Evolutionary conservation across 2,113 vertebrate genomes (phyloP), one percentile per base, ranked within the genome.

Genomic region (Microcebus griseorufus): DNA sequence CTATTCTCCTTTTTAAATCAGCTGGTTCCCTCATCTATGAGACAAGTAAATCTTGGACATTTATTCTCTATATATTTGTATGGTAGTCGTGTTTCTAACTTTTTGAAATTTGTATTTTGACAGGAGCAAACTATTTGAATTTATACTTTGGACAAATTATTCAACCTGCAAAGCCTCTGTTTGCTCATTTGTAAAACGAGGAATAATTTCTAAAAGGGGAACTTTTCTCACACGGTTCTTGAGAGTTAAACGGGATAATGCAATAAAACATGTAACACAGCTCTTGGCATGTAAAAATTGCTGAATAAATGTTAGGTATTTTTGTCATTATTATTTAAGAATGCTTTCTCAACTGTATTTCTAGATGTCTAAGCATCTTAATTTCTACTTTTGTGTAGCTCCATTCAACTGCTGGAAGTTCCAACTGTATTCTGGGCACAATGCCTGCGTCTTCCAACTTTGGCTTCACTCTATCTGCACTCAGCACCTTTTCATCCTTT

Each of bases 401-500:
- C 65, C 58, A 23, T 37, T 78, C 80, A 83, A 90, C 62, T n/a
- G 76, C 39, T 81, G 58, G 82, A 94, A 51, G 39, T 81, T 83
- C 51, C 70, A 73, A 86, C 87, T 70, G 79, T 70, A 67, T 80
- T 87, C 81, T 90, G 62, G 82, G 92, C 85, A 78, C 23, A 73
- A 29, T 0, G 55, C 91, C 94, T 78, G 29, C 53, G 53, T 69
- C 81, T 90, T 67, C 53, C 67, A 67, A 42, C 60, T 62, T 67
- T 62, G 84, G 65, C 88, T 73, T 90, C 23, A 32, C 79, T 93
- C 60, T 79, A 0, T 60, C 75, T 27, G 39, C 25, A 37, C 55
- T 91, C 72, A 45, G 65, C 51, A 58, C 48, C 42, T 90, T 95
- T 96, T 83, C 72, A 88, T 81, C 91, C 62, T 93, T 85, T 96